Conservation (phyloP, 1,140 invertebrate genomes). For the Cyphomyrmex costatus region DNA sequence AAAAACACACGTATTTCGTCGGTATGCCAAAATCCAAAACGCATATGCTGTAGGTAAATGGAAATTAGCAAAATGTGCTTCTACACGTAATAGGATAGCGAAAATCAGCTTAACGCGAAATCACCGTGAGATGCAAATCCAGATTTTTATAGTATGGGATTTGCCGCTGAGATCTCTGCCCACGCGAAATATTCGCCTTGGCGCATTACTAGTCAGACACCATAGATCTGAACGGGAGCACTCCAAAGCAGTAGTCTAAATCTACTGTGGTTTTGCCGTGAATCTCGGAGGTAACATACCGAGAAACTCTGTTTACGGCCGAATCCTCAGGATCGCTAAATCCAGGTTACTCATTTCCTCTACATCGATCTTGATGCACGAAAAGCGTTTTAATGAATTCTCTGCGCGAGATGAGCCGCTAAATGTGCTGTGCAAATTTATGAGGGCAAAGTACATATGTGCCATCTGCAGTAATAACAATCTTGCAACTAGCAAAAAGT, state of each 20-base stretch:
- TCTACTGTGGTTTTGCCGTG: constrained; percentile 64
- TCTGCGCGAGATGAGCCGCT: constrained; percentile 25
- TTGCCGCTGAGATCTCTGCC: constrained; percentile 31
- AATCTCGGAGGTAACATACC: constrained; percentile 71
- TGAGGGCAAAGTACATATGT: not conserved
- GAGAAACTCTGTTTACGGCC: constrained; percentile 73
- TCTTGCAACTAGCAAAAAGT: not conserved
- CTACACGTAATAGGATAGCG: constrained; percentile 51
- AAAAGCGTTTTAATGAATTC: constrained; percentile 69
- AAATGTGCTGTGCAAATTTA: constrained; percentile 29
- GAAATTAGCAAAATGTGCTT: constrained; percentile 54
- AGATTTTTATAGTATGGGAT: constrained; percentile 60
- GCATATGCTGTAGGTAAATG: constrained; percentile 45
- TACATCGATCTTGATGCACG: constrained; percentile 57
- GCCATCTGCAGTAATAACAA: constrained; percentile 6
- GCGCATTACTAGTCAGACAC: constrained; percentile 51
- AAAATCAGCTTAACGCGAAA: constrained; percentile 59
- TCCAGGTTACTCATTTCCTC: constrained; percentile 71
- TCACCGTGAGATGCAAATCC: constrained; percentile 54
- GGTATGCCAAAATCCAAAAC: constrained; percentile 1
- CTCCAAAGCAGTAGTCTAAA: constrained; percentile 58
- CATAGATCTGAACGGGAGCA: constrained; percentile 53
- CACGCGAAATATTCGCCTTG: constrained; percentile 64
- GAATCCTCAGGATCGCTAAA: constrained; percentile 65
- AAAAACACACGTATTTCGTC: constrained; percentile 5